Percentiles rank a stretch among this genome's conserved stretches.
Conservation (phyloP, 2,888 invertebrate genomes). For the Trichopoda pennipes region DNA sequence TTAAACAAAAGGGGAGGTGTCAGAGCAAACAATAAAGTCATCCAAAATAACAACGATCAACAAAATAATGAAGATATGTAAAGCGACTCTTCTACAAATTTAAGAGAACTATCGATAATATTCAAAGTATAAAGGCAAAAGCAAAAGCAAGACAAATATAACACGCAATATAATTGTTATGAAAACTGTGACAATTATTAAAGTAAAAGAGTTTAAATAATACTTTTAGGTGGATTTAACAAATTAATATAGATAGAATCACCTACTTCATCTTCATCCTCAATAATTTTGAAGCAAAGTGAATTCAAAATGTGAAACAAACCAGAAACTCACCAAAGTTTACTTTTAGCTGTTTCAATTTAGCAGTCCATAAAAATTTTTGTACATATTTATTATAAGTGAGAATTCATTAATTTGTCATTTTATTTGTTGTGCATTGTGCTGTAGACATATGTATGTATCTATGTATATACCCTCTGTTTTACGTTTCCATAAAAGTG, state of each 20-base stretch:
- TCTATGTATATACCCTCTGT: too few relatives aligned
- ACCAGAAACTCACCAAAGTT: too few relatives aligned
- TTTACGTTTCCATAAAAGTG: too few relatives aligned
- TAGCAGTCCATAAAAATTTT: too few relatives aligned
- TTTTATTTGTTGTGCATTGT: too few relatives aligned
- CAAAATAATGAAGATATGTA: slow-evolving; percentile 20
- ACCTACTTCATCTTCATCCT: neutral
- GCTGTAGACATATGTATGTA: too few relatives aligned
- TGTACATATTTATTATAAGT: too few relatives aligned
- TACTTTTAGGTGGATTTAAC: neutral
- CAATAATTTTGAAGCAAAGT: neutral
- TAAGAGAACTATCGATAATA: slow-evolving; percentile 27
- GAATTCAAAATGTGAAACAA: neutral
- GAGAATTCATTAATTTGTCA: too few relatives aligned
- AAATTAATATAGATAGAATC: neutral
- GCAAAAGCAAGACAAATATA: neutral
- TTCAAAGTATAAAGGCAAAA: neutral
- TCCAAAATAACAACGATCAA: slow-evolving; percentile 59
- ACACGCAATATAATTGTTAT: neutral
- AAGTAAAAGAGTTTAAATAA: neutral
- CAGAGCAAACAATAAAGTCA: slow-evolving; percentile 69
- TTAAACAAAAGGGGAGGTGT: slow-evolving; percentile 77
- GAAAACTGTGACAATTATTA: neutral
- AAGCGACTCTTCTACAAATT: neutral
- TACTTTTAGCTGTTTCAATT: too few relatives aligned